Percentiles rank a stretch among this genome's conserved stretches.
These are phyloP conservation scores for Notothenia coriiceps DNA, from an alignment of 2,113 vertebrate species.

Conservation along the genomic window DNA sequence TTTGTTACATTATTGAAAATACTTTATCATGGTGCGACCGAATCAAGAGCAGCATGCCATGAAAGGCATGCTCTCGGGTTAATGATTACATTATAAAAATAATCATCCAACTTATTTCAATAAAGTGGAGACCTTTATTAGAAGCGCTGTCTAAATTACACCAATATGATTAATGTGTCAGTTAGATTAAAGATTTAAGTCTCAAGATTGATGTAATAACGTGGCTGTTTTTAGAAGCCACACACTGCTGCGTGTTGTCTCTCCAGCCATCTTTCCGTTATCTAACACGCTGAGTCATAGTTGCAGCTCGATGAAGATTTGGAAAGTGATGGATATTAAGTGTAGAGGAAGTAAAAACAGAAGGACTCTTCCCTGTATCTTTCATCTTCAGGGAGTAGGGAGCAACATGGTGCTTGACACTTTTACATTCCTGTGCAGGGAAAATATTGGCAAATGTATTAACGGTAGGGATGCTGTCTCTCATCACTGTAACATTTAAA, in stretches of 20 bases:
- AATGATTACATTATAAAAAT: conserved; percentile 22
- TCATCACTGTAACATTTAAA: conserved; percentile 4
- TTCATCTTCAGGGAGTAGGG: background rate
- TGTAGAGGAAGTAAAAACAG: conserved; percentile 63
- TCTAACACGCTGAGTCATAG: conserved; percentile 70
- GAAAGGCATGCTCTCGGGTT: conserved; percentile 17
- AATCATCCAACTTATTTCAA: conserved; percentile 46
- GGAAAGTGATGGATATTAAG: conserved; percentile 66
- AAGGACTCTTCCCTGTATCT: conserved; percentile 1
- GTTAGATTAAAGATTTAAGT: conserved; percentile 45
- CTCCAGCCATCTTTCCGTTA: conserved; percentile 46
- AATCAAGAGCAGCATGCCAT: background rate
- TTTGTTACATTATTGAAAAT: conserved; percentile 54
- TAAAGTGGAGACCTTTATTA: conserved; percentile 30
- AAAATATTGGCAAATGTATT: conserved; percentile 23
- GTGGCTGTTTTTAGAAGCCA: conserved; percentile 39
- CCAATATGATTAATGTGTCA: conserved; percentile 47
- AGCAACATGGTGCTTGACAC: background rate
- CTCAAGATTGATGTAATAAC: conserved; percentile 38
- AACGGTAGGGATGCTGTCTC: background rate
- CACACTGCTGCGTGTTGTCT: conserved; percentile 42
- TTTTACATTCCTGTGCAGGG: background rate
- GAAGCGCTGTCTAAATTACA: conserved; percentile 1
- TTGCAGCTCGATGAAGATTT: conserved; percentile 63
- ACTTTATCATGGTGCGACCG: conserved; percentile 17